Evolutionary conservation across 1,140 invertebrate species (phyloP).

Genomic region (Venustaconcha ellipsiformis): DNA sequence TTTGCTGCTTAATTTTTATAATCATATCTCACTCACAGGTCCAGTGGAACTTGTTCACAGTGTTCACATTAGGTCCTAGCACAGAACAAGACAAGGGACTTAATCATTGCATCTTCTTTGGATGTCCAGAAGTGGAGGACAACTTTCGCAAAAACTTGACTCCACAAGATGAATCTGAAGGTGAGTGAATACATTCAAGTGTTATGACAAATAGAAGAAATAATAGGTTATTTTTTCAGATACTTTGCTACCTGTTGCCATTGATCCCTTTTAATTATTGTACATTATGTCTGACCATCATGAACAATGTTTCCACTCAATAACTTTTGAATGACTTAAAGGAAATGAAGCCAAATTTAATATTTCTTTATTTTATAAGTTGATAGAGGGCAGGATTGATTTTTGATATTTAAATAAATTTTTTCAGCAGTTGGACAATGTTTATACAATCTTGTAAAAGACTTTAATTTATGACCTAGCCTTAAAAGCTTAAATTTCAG

Average conservation of each 20-base stretch:
- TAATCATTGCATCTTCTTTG: constrained; percentile 77
- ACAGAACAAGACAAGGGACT: constrained; percentile 50
- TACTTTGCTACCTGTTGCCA: neutral
- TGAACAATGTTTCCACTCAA: neutral
- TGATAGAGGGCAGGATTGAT: too few species aligned
- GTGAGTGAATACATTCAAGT: constrained; percentile 30
- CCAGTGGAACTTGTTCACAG: constrained; percentile 85
- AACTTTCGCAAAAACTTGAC: constrained; percentile 81
- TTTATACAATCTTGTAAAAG: too few species aligned
- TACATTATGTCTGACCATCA: neutral
- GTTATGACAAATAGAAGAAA: neutral
- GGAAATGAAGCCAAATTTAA: too few species aligned
- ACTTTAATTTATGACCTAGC: too few species aligned
- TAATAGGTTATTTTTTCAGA: neutral
- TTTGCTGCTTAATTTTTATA: too few species aligned
- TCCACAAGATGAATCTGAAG: constrained; percentile 77
- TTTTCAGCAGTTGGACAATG: too few species aligned
- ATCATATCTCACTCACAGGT: constrained; percentile 72
- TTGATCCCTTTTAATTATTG: constrained; percentile 2
- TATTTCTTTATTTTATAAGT: too few species aligned
- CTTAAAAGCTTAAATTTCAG: too few species aligned
- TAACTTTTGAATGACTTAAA: neutral
- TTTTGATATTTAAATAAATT: too few species aligned
- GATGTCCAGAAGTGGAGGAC: constrained; percentile 85
- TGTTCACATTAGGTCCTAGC: constrained; percentile 56